Evolutionary conservation across 2,888 invertebrate genomes (phyloP).

Genomic region (Apotomis betuletana): DNA sequence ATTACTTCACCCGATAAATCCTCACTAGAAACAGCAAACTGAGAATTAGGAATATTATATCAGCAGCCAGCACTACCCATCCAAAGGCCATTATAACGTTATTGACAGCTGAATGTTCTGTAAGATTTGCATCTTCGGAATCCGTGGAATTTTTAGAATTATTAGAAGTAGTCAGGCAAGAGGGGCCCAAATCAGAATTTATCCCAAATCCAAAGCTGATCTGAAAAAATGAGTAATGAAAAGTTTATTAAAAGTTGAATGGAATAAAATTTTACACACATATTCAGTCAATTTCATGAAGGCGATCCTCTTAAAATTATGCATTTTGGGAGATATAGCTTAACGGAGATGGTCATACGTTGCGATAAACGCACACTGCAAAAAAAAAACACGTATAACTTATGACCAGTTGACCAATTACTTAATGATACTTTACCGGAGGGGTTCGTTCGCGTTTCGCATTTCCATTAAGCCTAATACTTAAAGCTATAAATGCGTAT

Average conservation of each 20-base stretch:
- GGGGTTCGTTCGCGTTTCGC: no score
- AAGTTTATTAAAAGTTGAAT: background rate
- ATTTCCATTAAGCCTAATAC: no score
- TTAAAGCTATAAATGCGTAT: no score
- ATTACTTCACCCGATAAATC: slow-evolving; percentile 54
- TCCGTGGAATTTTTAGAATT: background rate
- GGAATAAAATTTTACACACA: background rate
- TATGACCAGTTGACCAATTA: no score
- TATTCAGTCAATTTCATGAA: no score
- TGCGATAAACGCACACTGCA: no score
- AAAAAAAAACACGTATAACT: no score
- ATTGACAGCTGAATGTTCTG: background rate
- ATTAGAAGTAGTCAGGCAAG: slow-evolving; percentile 50
- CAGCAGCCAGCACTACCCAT: slow-evolving; percentile 57
- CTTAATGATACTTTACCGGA: no score
- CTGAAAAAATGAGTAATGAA: slow-evolving; percentile 50
- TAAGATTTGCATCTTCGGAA: background rate
- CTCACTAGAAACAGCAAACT: slow-evolving; percentile 55
- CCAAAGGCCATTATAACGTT: slow-evolving; percentile 45
- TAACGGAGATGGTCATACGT: no score
- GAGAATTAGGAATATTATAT: slow-evolving; percentile 53
- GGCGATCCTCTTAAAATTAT: no score
- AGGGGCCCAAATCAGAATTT: slow-evolving; percentile 62
- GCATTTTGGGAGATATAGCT: no score
- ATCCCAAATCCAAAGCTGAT: slow-evolving; percentile 68